These are phyloP conservation scores for Semaprochilodus insignis DNA, from an alignment of 2,797 vertebrate species.

Conservation along the genomic window DNA sequence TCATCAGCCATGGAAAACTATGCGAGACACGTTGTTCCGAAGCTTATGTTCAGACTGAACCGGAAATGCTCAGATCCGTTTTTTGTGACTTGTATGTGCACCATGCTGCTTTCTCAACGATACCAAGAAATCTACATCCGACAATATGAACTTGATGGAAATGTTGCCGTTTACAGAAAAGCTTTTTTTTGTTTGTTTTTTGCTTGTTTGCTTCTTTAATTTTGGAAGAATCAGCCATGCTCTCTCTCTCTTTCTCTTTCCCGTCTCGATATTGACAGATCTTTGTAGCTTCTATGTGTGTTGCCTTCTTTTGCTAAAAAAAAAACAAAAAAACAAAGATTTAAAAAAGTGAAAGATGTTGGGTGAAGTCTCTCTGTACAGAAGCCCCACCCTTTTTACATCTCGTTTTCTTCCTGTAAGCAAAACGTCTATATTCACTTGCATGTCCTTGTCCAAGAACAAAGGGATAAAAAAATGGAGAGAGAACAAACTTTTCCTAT, in stretches of 20 bases:
- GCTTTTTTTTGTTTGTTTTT: conserved; percentile 63
- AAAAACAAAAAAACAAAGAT: conserved; percentile 62
- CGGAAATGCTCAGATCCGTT: conserved; percentile 63
- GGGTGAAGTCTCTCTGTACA: conserved; percentile 78
- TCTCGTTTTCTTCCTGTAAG: conserved; percentile 68
- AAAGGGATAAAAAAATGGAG: conserved; percentile 66
- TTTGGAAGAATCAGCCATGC: conserved; percentile 73
- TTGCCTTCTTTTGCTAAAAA: conserved; percentile 78
- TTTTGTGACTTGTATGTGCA: conserved; percentile 77
- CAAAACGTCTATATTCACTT: conserved; percentile 74
- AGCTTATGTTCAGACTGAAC: conserved; percentile 61
- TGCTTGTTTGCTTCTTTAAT: conserved; percentile 62
- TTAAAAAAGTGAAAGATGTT: conserved; percentile 71
- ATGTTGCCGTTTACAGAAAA: conserved; percentile 58
- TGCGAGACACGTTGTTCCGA: conserved; percentile 67
- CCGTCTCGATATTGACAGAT: conserved; percentile 78
- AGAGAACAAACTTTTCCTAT: conserved; percentile 73
- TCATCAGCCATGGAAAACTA: conserved; percentile 68
- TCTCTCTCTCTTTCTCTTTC: conserved; percentile 62
- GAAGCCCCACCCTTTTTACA: conserved; percentile 67
- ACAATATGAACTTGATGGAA: conserved; percentile 60
- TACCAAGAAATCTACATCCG: conserved; percentile 62
- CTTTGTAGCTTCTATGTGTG: conserved; percentile 82
- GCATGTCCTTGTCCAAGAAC: conserved; percentile 78
- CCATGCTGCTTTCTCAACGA: conserved; percentile 72